phyloP scores from a whole-genome alignment of 1,140 invertebrate genomes.

The Bombus terrestris region DNA sequence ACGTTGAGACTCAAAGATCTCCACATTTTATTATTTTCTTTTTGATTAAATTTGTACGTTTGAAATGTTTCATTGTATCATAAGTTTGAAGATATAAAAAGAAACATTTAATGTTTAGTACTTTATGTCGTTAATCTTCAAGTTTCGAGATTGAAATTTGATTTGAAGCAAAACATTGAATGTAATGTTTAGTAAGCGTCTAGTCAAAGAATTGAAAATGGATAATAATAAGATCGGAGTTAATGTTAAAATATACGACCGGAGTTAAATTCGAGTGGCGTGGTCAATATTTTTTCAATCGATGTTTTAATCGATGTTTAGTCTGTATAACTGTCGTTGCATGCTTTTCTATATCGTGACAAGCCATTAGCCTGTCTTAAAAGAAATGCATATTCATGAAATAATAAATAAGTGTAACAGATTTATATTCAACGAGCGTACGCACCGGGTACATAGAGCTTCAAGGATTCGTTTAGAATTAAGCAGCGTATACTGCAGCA shows the following conservation, averaged over 20 bases:
- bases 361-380: constrained; percentile 38
- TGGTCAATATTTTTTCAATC: neutral
- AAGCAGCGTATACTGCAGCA: constrained; percentile 39
- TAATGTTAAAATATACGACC: too few species aligned
- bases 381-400: constrained; percentile 58
- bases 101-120: neutral
- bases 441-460: neutral
- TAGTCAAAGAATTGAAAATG: too few species aligned
- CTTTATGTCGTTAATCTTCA: neutral
- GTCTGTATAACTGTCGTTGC: neutral
- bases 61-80: neutral
- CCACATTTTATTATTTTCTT: too few species aligned
- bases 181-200: neutral
- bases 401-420: constrained; percentile 49
- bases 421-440: constrained; percentile 41
- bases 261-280: too few species aligned
- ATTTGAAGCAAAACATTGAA: neutral
- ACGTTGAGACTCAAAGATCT: too few species aligned
- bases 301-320: neutral
- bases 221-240: too few species aligned
- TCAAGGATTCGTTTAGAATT: constrained; percentile 50
- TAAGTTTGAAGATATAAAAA: neutral
- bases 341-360: neutral
- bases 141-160: neutral
- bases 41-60: too few species aligned